Base-by-base conservation (phyloP, 2,113 vertebrate genomes). In the Alexandromys fortis region DNA sequence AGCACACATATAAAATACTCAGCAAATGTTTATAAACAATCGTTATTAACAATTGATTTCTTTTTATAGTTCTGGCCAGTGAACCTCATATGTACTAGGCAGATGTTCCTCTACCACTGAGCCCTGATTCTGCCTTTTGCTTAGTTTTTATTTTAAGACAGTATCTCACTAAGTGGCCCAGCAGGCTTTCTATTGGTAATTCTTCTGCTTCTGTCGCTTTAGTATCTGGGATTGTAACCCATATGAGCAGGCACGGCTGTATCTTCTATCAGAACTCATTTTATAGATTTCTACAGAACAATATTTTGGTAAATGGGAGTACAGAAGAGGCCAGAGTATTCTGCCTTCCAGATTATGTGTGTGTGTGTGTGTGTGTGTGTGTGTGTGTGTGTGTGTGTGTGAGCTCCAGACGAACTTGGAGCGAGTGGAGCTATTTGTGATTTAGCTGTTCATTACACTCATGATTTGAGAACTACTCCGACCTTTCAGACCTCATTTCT, bases 401-500 rank as follows among this genome's bases (percentile, higher is more conserved):
- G 11, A 12, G 49, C 49, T 52, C 47, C 21, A 19, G 42, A 89
- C 4, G 22, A 92, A 58, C 47, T 86, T 86, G 26, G 65, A 92
- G 4, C 8, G 70, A 91, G 7, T 17, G 75, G 22, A 47, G 14
- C 19, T 42, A 4, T 89, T 86, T 92, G 35, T 94, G 63, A 67
- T 92, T 91, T 77, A 92, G 21, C n/a, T 96, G 58, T 89, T 98
- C 86, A 97, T 98, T 97, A 86, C 96, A 98, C 97, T 92, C 93
- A 90, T 98, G 97, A 96, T 97, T 96, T 93, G 76, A 63, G 89
- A 97, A 94, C 95, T 92, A 86, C 55, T 94, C n/a, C 61, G 96
- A 88, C 58, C 81, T 98, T 97, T 86, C 94, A 98, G 97, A 97
- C 85, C 97, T 97, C 95, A 91, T 98, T 98, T 98, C 96, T 95